Evolutionary conservation across 2,797 vertebrate genomes (phyloP).

Genomic region (Phalloptychus januarius): DNA sequence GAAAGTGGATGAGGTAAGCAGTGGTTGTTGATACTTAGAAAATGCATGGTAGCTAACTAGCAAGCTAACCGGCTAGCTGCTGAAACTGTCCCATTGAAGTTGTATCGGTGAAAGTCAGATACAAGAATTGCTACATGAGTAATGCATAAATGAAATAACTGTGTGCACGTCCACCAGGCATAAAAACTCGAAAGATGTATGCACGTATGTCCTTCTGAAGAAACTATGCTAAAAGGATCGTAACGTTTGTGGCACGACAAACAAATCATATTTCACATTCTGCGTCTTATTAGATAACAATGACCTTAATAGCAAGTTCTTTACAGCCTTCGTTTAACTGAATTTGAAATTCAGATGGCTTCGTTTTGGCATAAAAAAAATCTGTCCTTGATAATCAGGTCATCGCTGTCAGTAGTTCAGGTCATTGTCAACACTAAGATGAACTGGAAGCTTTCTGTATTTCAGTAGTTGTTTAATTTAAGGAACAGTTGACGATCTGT

Average conservation of each 20-base stretch:
- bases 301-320: neutral
- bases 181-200: neutral
- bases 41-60: conserved; percentile 42
- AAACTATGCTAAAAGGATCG: neutral
- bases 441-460: neutral
- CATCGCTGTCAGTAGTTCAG: conserved; percentile 9
- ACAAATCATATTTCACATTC: neutral
- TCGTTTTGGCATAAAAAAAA: conserved; percentile 1
- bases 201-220: neutral
- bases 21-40: neutral
- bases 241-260: neutral
- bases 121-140: neutral
- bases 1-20: conserved; percentile 88
- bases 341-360: neutral
- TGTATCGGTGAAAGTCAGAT: neutral
- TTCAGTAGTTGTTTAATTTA: neutral
- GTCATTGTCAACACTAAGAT: neutral
- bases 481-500: neutral
- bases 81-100: neutral
- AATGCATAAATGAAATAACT: neutral
- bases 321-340: neutral
- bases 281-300: neutral
- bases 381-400: conserved; percentile 51
- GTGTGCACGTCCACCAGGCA: neutral
- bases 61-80: conserved; percentile 39